Evolutionary conservation across 2,888 invertebrate genomes (phyloP).

Genomic region (Melieria crassipennis): DNA sequence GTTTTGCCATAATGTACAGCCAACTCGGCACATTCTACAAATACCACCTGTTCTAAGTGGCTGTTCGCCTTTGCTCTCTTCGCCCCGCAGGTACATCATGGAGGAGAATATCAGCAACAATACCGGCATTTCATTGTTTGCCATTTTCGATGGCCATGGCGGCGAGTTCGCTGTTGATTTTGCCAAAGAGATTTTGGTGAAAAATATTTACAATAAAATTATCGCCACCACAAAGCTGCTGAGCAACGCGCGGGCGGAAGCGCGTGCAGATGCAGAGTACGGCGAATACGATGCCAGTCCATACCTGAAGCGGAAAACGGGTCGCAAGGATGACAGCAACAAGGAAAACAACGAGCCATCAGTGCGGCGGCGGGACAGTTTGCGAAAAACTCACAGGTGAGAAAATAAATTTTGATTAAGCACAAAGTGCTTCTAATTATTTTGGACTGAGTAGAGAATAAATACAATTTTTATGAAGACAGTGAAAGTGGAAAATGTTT

Average conservation of each 20-base stretch:
- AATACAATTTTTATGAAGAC: neutral
- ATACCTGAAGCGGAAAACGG: constrained; percentile 57
- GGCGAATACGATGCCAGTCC: constrained; percentile 59
- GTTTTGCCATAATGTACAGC: neutral
- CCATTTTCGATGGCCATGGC: constrained; percentile 95
- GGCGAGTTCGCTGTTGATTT: constrained; percentile 95
- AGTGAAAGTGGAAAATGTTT: neutral
- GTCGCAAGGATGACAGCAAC: constrained; percentile 55
- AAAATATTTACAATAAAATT: constrained; percentile 81
- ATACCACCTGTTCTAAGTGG: neutral
- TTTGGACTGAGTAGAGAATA: neutral
- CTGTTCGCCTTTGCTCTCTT: neutral
- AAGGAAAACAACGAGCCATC: constrained; percentile 59
- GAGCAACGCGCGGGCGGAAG: constrained; percentile 52
- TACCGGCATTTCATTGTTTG: constrained; percentile 87
- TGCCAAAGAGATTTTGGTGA: constrained; percentile 87
- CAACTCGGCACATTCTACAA: no score
- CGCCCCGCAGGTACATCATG: constrained; percentile 74
- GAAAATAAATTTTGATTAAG: neutral
- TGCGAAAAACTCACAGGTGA: constrained; percentile 60
- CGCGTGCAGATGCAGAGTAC: constrained; percentile 42
- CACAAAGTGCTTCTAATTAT: no score
- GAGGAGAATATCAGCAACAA: constrained; percentile 82
- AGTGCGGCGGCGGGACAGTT: constrained; percentile 59
- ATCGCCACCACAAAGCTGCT: constrained; percentile 77